Conservation (phyloP, 2,113 vertebrate species). For the Bubo bubo region DNA sequence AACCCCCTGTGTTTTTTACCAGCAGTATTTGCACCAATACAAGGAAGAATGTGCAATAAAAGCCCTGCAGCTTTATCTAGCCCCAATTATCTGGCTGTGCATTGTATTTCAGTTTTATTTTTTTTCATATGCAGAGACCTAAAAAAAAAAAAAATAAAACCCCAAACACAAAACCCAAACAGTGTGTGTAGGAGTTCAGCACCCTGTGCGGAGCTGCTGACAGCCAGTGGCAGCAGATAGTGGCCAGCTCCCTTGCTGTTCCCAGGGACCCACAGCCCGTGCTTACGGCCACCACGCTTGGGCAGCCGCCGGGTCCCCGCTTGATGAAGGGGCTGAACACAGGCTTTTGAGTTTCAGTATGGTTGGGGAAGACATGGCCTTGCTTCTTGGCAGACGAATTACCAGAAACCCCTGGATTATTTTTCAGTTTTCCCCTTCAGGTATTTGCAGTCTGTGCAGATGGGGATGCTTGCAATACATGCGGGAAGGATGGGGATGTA, state of each 20-base stretch:
- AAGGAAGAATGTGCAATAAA: background rate
- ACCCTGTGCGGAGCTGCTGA: background rate
- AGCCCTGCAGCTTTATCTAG: background rate
- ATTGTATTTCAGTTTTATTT: no score
- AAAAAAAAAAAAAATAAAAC: background rate
- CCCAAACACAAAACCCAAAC: background rate
- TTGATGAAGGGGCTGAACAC: background rate
- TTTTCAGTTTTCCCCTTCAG: background rate
- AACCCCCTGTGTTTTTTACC: background rate
- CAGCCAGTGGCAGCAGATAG: background rate
- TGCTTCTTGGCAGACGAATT: background rate
- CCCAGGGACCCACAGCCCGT: fast-evolving
- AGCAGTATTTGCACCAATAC: background rate
- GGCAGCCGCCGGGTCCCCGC: background rate
- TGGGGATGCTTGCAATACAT: background rate
- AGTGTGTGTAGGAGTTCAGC: background rate
- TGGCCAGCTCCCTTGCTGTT: background rate
- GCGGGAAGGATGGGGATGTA: background rate
- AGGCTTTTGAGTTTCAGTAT: background rate
- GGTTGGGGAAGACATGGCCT: background rate
- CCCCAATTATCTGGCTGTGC: background rate
- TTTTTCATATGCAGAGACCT: background rate
- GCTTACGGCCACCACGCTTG: fast-evolving
- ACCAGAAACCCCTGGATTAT: background rate
- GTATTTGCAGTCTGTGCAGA: background rate